These are phyloP conservation scores for Euschistus heros DNA, from an alignment of 1,140 invertebrate species.

Conservation along the genomic window DNA sequence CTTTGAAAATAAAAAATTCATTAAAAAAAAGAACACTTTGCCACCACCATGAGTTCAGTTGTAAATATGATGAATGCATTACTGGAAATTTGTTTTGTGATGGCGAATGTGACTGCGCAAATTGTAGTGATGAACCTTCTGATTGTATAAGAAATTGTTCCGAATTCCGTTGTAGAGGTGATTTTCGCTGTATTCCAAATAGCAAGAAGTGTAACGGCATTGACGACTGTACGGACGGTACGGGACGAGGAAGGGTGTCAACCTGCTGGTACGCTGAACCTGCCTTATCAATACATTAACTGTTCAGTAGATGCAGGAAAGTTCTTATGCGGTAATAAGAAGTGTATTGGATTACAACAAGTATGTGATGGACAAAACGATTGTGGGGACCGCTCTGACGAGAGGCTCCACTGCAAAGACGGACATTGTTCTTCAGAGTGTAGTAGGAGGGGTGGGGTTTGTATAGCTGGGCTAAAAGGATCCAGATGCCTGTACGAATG, in stretches of 20 bases:
- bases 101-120: background rate
- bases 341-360: background rate
- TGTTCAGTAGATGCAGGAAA: background rate
- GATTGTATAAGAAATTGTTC: background rate
- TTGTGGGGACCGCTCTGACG: background rate
- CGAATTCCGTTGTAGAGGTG: conserved; percentile 29
- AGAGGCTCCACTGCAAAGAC: background rate
- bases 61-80: too few relatives aligned
- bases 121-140: background rate
- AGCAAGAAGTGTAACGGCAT: conserved; percentile 50
- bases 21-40: too few relatives aligned
- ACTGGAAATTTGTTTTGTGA: background rate
- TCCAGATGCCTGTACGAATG: background rate
- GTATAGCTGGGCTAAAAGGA: background rate
- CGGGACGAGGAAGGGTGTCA: conserved; percentile 52
- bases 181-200: conserved; percentile 47
- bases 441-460: background rate
- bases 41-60: too few relatives aligned
- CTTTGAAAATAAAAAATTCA: too few relatives aligned
- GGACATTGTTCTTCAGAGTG: background rate
- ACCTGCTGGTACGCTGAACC: background rate
- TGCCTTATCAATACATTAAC: background rate
- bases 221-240: conserved; percentile 55
- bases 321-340: background rate
- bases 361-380: background rate